Conservation (phyloP, 2,113 vertebrate species). For the Sterna hirundo region DNA sequence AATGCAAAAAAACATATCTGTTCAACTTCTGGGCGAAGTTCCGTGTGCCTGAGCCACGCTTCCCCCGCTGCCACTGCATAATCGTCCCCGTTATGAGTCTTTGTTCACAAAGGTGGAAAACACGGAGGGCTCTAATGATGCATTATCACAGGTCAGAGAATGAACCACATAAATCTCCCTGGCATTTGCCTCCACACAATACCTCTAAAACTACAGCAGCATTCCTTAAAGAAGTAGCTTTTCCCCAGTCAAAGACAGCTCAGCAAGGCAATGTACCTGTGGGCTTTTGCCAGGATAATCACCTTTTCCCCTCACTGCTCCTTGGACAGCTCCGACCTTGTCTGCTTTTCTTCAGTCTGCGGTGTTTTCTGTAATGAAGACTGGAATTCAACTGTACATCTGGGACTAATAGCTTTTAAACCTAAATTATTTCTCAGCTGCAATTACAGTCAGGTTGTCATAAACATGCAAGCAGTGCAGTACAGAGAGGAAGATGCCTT, state of each 20-base stretch:
- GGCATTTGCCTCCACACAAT: slow-evolving; percentile 16
- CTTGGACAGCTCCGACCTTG: not conserved
- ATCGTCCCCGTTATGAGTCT: not conserved
- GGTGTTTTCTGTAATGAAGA: slow-evolving; percentile 24
- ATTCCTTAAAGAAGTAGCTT: slow-evolving; percentile 32
- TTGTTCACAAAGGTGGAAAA: slow-evolving; percentile 62
- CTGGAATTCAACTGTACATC: slow-evolving; percentile 47
- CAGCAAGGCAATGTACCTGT: slow-evolving; percentile 10
- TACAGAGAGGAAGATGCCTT: not conserved
- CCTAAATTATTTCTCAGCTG: slow-evolving; percentile 32
- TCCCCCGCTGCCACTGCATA: not conserved
- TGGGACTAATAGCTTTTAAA: slow-evolving; percentile 44
- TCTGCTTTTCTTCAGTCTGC: not conserved
- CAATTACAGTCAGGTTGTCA: slow-evolving; percentile 28
- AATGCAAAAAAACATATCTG: not conserved
- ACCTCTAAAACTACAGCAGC: not conserved
- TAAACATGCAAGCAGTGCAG: not conserved
- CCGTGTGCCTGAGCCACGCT: not conserved
- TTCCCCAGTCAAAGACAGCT: not conserved
- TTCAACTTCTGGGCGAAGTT: slow-evolving; percentile 1
- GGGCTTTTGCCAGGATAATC: slow-evolving; percentile 42
- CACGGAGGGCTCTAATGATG: slow-evolving; percentile 36
- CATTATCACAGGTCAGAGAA: slow-evolving; percentile 60
- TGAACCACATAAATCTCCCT: slow-evolving; percentile 24
- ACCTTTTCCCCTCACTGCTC: slow-evolving; percentile 17